phyloP scores from a whole-genome alignment of 2,113 vertebrate genomes.

The Tachysurus fulvidraco region DNA sequence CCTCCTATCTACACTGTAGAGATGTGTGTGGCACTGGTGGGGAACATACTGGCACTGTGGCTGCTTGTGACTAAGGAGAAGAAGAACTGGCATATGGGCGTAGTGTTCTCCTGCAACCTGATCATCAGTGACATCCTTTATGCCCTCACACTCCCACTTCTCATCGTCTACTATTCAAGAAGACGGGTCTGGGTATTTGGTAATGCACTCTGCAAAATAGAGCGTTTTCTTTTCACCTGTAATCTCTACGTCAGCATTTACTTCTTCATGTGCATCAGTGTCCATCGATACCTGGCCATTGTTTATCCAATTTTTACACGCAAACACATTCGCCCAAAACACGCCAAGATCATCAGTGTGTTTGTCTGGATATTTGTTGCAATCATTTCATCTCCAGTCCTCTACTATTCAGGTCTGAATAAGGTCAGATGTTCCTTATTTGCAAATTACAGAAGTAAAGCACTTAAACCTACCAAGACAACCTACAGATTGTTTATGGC shows the following conservation, averaged over 20 bases:
- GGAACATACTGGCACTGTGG: constrained; percentile 71
- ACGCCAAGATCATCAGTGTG: constrained; percentile 65
- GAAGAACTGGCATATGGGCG: too few species aligned
- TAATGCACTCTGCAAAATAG: constrained; percentile 63
- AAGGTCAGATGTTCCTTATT: background rate
- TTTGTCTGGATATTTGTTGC: constrained; percentile 69
- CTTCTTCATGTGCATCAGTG: constrained; percentile 42
- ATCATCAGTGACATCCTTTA: too few species aligned
- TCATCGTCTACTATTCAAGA: constrained; percentile 69
- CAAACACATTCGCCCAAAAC: constrained; percentile 58
- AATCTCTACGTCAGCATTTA: constrained; percentile 72
- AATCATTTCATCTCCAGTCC: constrained; percentile 67
- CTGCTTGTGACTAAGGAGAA: constrained; percentile 64
- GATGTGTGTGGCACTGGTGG: constrained; percentile 65
- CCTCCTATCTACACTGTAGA: constrained; percentile 66
- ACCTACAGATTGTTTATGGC: constrained; percentile 62
- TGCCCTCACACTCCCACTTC: constrained; percentile 47
- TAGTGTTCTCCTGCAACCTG: too few species aligned
- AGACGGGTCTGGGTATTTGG: constrained; percentile 75
- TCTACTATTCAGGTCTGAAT: constrained; percentile 60
- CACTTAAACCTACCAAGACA: too few species aligned
- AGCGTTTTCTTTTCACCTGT: constrained; percentile 79
- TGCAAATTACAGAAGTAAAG: background rate
- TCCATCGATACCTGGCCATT: constrained; percentile 78
- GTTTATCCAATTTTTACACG: constrained; percentile 73